These are phyloP conservation scores for Amphibalanus amphitrite DNA, from an alignment of 1,140 invertebrate species.

Conservation along the genomic window DNA sequence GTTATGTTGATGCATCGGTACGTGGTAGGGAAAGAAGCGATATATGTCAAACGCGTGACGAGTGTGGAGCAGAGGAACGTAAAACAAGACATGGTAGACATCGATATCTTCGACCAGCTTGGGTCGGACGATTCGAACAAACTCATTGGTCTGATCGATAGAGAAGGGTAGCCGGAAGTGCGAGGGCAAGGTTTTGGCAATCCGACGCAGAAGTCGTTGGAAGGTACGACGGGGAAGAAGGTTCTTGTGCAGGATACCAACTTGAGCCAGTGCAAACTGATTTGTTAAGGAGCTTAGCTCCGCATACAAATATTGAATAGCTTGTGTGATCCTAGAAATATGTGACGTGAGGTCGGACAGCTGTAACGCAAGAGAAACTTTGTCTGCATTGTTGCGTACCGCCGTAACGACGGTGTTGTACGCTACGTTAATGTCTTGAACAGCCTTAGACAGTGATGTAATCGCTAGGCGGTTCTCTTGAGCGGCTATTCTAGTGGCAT, in stretches of 20 bases:
- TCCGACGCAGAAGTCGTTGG: background rate
- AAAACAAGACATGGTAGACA: background rate
- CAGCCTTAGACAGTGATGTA: background rate
- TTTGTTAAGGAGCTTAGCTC: background rate
- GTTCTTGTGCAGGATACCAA: background rate
- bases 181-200: background rate
- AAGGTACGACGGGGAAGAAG: background rate
- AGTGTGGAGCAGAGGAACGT: background rate
- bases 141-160: background rate
- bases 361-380: background rate
- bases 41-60: background rate
- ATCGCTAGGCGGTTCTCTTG: background rate
- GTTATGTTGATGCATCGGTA: background rate
- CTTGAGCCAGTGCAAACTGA: background rate
- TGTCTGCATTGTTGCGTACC: background rate
- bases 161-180: background rate
- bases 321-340: background rate
- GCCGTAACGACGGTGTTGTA: background rate
- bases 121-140: background rate
- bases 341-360: background rate
- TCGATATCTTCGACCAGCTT: background rate
- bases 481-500: background rate
- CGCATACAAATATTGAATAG: background rate
- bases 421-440: background rate
- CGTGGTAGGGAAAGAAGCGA: background rate